Evolutionary conservation across 2,113 vertebrate species (phyloP).

Genomic region (Vulpes lagopus): DNA sequence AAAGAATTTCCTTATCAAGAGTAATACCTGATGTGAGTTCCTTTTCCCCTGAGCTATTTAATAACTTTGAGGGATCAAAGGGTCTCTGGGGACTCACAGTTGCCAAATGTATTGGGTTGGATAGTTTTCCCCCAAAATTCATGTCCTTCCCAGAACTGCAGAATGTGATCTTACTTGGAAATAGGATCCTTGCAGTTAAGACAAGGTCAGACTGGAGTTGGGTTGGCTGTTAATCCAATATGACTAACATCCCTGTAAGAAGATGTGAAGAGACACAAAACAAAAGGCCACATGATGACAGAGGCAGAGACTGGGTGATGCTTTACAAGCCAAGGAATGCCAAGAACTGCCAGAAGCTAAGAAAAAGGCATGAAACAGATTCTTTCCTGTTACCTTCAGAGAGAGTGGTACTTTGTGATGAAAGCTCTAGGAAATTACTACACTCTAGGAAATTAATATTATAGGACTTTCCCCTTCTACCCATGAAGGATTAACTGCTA

Average conservation of each 20-base stretch:
- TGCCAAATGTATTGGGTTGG: not conserved
- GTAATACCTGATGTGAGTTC: not conserved
- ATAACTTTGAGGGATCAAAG: not conserved
- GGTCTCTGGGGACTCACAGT: not conserved
- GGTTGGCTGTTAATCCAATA: not conserved
- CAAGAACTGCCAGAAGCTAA: not conserved
- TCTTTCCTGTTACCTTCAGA: not conserved
- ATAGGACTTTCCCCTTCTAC: not conserved
- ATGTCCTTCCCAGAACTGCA: not conserved
- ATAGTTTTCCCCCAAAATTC: not conserved
- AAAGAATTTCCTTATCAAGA: not conserved
- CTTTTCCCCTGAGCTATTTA: not conserved
- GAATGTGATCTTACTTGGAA: slow-evolving; percentile 9
- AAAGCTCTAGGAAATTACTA: not conserved
- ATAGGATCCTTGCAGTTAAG: not conserved
- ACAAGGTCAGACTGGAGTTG: not conserved
- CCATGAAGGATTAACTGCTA: not conserved
- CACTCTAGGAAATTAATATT: not conserved
- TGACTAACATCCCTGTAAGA: not conserved
- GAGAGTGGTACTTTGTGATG: not conserved
- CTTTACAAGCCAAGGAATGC: not conserved
- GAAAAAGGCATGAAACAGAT: not conserved
- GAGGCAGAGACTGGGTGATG: not conserved
- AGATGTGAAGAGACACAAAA: not conserved
- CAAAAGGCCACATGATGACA: not conserved